Percentiles rank a stretch among this genome's conserved stretches.
phyloP scores from a whole-genome alignment of 2,888 invertebrate genomes.

The Pycnomerus fuliginosus region DNA sequence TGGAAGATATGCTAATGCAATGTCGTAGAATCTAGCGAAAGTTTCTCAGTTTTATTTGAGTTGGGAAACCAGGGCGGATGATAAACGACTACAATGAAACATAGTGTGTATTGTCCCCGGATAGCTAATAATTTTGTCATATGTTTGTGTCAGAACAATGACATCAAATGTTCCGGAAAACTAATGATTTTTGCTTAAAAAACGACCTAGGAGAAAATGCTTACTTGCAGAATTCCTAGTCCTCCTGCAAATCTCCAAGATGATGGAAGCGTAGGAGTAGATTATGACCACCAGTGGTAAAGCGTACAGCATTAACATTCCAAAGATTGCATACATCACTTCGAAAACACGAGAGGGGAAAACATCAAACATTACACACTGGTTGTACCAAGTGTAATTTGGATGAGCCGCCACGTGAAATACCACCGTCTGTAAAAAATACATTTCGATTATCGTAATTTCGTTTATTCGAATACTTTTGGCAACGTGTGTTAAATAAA shows the following conservation, averaged over 20 bases:
- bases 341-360: constrained; percentile 72
- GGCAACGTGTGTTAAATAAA: no score
- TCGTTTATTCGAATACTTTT: neutral
- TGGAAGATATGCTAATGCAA: no score
- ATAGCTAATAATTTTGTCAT: no score
- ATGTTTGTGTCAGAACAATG: no score
- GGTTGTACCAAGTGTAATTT: constrained; percentile 77
- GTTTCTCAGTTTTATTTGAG: no score
- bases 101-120: no score
- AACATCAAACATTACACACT: constrained; percentile 86
- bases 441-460: neutral
- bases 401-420: constrained; percentile 89
- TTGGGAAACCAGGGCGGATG: no score
- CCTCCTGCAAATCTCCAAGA: constrained; percentile 78
- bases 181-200: no score
- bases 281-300: constrained; percentile 82
- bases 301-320: constrained; percentile 85
- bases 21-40: no score
- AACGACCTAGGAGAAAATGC: no score
- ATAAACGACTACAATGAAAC: no score
- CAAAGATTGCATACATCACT: constrained; percentile 77
- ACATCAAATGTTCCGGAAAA: no score
- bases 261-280: constrained; percentile 85
- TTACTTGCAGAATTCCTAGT: constrained; percentile 64
- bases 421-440: constrained; percentile 66